Percentiles rank a stretch among this genome's conserved stretches.
Conservation (phyloP, 2,888 invertebrate genomes). For the Leptopilina drosophilae region DNA sequence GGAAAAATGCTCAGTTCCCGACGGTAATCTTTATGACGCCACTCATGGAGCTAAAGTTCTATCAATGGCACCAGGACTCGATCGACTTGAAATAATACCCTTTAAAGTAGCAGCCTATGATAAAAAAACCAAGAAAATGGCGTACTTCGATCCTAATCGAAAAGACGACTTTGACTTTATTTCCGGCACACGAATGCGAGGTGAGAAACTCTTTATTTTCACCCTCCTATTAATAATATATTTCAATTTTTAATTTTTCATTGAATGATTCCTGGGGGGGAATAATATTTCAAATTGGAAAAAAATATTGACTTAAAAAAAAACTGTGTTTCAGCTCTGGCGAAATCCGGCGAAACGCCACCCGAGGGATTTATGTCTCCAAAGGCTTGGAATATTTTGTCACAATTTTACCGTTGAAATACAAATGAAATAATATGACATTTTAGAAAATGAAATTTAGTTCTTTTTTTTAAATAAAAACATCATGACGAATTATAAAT, state of each 20-base stretch:
- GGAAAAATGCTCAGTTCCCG: slow-evolving; percentile 78
- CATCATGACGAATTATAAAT: slow-evolving; percentile 43
- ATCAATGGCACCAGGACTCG: slow-evolving; percentile 94
- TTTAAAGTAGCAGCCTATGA: slow-evolving; percentile 99
- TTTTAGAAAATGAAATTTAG: not conserved
- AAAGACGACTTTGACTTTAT: slow-evolving; percentile 97
- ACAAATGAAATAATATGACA: not conserved
- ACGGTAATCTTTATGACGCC: slow-evolving; percentile 93
- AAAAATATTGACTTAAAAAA: not conserved
- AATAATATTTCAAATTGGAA: slow-evolving; percentile 6
- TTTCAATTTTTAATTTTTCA: slow-evolving; percentile 48
- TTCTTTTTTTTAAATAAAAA: slow-evolving; percentile 20
- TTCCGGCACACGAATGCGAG: slow-evolving; percentile 95
- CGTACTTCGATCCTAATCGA: slow-evolving; percentile 92
- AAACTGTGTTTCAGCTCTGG: slow-evolving; percentile 78
- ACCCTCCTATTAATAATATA: slow-evolving; percentile 25
- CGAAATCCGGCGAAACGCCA: slow-evolving; percentile 90
- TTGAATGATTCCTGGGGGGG: slow-evolving; percentile 30
- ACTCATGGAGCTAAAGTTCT: slow-evolving; percentile 94
- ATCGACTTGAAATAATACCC: slow-evolving; percentile 94
- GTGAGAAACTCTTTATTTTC: slow-evolving; percentile 70
- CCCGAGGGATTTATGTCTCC: slow-evolving; percentile 98
- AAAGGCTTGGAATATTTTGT: slow-evolving; percentile 92
- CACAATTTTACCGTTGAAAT: slow-evolving; percentile 86
- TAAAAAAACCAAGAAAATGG: slow-evolving; percentile 88